Evolutionary conservation across 2,113 vertebrate species (phyloP), one percentile per base, ranked within the genome.

Genomic region (Callipepla californica): DNA sequence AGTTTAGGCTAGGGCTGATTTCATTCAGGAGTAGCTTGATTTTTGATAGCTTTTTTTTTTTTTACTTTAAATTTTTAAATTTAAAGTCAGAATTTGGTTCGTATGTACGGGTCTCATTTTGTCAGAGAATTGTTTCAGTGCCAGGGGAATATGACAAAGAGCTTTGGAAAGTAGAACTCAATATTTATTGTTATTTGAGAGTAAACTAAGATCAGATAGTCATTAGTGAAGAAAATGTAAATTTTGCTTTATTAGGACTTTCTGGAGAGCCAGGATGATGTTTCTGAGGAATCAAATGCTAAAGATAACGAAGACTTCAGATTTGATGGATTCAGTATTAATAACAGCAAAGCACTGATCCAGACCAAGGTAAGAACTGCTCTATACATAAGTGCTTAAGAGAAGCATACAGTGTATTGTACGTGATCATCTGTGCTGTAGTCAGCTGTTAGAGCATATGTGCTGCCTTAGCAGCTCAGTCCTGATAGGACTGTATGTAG

Each of bases 281-380:
- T 32, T 83, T 48, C 58, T n/a, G 96, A 96, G 28, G 85, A 91
- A 38, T 47, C 91, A 8, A 42, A 78, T 25, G 32, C 75, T 61
- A 77, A 53, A 75, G 92, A 94, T 34, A 85, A 84, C 0, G 89
- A 96, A 30, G 94, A 96, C 6, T 77, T 84, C 6, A 32, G 57
- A 30, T 67, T 83, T 69, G 92, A 86, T 53, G 77, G 93, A 47
- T 88, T 95, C 74, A 69, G 3, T 62, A 72, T 94, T 22, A 95
- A 67, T 32, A 91, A 59, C 45, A 97, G 97, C 85, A 94, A 94
- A 92, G 51, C 94, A 50, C 65, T 97, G 86, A 97, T 97, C 78
- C 97, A 97, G 95, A 98, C 97, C 68, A 96, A 96, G 97, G 98
- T 98, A 95, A 96, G 95, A 30, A 11, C 11, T 58, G 30, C 38